Percentiles rank a stretch among this genome's conserved stretches.
Evolutionary conservation across 2,888 invertebrate genomes (phyloP).

Genomic region (Listrodromus nycthemerus): DNA sequence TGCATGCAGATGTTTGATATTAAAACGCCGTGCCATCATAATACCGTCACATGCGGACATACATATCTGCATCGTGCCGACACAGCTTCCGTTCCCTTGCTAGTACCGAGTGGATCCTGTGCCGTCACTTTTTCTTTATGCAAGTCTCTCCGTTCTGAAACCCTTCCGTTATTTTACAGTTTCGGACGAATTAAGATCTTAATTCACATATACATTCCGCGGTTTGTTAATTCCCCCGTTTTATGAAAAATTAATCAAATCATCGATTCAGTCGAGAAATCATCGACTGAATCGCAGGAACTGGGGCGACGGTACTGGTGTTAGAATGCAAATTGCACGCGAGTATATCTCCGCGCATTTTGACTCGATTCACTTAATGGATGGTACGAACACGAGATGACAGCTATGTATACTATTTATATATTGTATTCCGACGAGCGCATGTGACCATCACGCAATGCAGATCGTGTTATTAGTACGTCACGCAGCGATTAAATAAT

Average conservation of each 20-base stretch:
- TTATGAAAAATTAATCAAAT: not conserved
- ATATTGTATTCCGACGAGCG: slow-evolving; percentile 19
- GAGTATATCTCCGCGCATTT: slow-evolving; percentile 11
- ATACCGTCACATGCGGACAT: too few species aligned
- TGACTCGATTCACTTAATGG: slow-evolving; percentile 40
- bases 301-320: not conserved
- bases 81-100: too few species aligned
- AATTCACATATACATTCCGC: not conserved
- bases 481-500: slow-evolving; percentile 31
- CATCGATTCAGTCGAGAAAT: too few species aligned
- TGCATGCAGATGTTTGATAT: too few species aligned
- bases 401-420: slow-evolving; percentile 55
- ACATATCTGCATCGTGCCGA: too few species aligned
- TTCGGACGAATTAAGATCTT: not conserved
- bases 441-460: slow-evolving; percentile 54
- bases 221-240: not conserved
- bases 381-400: slow-evolving; percentile 1
- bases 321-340: slow-evolving; percentile 8
- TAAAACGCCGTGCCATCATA: too few species aligned
- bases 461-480: slow-evolving; percentile 34
- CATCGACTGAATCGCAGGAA: too few species aligned
- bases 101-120: too few species aligned
- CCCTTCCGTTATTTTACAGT: not conserved
- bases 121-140: too few species aligned
- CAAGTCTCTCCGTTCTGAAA: too few species aligned